A percentile compares a stretch with the other conserved stretches of the same genome.
These are phyloP conservation scores for Lindbergichthys nudifrons DNA, from an alignment of 2,797 vertebrate species.

Conservation along the genomic window DNA sequence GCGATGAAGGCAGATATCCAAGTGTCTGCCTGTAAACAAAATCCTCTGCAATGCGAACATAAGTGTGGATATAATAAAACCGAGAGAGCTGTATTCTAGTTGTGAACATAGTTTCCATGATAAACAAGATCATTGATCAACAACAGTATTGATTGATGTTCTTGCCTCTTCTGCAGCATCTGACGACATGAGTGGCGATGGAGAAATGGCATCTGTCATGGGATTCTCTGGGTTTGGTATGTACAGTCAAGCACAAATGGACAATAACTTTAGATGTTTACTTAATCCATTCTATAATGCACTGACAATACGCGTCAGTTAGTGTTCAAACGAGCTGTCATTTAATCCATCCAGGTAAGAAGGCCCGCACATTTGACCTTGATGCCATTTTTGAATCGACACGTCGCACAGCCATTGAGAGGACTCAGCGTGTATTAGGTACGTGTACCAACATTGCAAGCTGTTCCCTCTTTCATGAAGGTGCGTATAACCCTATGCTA, in stretches of 20 bases:
- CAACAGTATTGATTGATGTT: accelerated
- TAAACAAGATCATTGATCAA: not conserved
- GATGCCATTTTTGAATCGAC: conserved; percentile 98
- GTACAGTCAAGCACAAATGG: conserved; percentile 21
- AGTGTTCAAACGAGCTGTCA: not conserved
- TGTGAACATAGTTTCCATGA: not conserved
- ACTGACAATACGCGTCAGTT: not conserved
- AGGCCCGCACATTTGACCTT: conserved; percentile 96
- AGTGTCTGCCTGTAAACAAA: no score
- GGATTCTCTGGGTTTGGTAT: conserved; percentile 88
- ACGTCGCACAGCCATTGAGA: conserved; percentile 94
- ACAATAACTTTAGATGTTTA: not conserved
- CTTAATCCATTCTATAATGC: not conserved
- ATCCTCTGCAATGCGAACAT: no score
- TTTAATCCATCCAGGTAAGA: conserved; percentile 86
- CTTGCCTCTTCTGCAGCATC: conserved; percentile 30
- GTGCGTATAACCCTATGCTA: not conserved
- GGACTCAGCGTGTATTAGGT: conserved; percentile 91
- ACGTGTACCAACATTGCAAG: conserved; percentile 37
- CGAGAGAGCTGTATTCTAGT: not conserved
- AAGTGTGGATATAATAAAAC: no score
- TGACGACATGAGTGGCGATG: conserved; percentile 61
- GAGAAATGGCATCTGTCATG: conserved; percentile 84
- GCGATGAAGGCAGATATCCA: not conserved
- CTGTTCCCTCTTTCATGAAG: not conserved